Percentiles rank a stretch among this genome's conserved stretches.
Conservation (phyloP, 2,888 invertebrate genomes). For the Cosmopolites sordidus region DNA sequence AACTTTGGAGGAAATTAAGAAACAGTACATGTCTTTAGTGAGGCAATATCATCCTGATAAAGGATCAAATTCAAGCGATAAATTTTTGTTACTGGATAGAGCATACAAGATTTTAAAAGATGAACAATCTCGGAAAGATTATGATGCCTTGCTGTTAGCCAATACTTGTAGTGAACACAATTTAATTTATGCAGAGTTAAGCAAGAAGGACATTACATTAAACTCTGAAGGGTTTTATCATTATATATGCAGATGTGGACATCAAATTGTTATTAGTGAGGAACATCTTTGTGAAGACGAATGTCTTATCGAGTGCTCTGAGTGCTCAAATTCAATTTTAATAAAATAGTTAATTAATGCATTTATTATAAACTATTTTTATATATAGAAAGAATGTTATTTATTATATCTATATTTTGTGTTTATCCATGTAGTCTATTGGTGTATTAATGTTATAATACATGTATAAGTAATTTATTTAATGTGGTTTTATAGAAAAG, state of each 20-base stretch:
- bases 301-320: constrained; percentile 62
- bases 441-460: too few species aligned
- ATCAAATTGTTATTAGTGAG: constrained; percentile 52
- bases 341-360: constrained; percentile 42
- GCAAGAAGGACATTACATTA: constrained; percentile 50
- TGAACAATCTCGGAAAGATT: constrained; percentile 57
- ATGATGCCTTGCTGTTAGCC: constrained; percentile 61
- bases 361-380: too few species aligned
- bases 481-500: too few species aligned
- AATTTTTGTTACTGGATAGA: constrained; percentile 57
- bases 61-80: constrained; percentile 29
- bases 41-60: constrained; percentile 61
- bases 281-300: constrained; percentile 44
- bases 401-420: too few species aligned
- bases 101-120: constrained; percentile 70
- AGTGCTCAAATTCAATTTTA: constrained; percentile 69
- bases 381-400: too few species aligned
- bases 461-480: too few species aligned
- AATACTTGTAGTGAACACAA: constrained; percentile 55
- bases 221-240: constrained; percentile 44
- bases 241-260: constrained; percentile 70
- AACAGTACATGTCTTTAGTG: constrained; percentile 57
- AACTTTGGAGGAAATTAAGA: constrained; percentile 57
- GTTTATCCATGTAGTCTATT: too few species aligned
- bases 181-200: constrained; percentile 59